Conservation (phyloP, 2,113 vertebrate genomes). For the Anarhynchus alexandrinus region DNA sequence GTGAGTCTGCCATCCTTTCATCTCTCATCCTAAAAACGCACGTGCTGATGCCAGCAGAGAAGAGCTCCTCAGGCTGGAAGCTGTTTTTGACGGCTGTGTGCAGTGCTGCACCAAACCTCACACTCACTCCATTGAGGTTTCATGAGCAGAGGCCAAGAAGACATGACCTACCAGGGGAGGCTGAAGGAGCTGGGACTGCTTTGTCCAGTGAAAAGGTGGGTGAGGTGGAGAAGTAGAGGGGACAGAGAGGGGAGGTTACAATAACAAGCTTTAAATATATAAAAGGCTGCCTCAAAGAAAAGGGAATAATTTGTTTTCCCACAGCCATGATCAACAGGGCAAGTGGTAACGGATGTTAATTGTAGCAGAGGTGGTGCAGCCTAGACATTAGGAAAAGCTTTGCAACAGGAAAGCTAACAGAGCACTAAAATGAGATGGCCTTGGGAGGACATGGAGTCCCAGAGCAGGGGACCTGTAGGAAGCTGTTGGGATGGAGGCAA, state of each 20-base stretch:
- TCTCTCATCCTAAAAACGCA: not conserved
- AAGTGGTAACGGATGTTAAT: rapidly evolving
- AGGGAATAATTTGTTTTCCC: not conserved
- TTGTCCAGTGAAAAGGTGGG: not conserved
- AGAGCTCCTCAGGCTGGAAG: not conserved
- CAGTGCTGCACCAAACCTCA: not conserved
- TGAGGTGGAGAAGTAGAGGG: not conserved
- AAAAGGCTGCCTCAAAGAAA: not conserved
- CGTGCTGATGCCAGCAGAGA: rapidly evolving
- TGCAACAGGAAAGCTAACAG: not conserved
- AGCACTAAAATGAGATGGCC: not conserved
- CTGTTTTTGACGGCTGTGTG: rapidly evolving
- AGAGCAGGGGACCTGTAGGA: too few relatives aligned
- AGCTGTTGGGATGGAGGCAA: not conserved
- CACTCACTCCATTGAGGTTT: rapidly evolving
- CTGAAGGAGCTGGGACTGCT: not conserved
- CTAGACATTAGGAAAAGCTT: not conserved
- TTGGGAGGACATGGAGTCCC: not conserved
- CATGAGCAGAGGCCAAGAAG: not conserved
- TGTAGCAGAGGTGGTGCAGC: not conserved
- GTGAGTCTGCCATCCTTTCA: rapidly evolving
- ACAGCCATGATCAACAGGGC: rapidly evolving
- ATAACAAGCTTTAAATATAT: not conserved
- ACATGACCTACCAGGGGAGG: not conserved
- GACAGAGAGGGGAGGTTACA: not conserved